These are phyloP conservation scores for Meleagris gallopavo DNA, from an alignment of 2,113 vertebrate genomes.

Conservation along the genomic window DNA sequence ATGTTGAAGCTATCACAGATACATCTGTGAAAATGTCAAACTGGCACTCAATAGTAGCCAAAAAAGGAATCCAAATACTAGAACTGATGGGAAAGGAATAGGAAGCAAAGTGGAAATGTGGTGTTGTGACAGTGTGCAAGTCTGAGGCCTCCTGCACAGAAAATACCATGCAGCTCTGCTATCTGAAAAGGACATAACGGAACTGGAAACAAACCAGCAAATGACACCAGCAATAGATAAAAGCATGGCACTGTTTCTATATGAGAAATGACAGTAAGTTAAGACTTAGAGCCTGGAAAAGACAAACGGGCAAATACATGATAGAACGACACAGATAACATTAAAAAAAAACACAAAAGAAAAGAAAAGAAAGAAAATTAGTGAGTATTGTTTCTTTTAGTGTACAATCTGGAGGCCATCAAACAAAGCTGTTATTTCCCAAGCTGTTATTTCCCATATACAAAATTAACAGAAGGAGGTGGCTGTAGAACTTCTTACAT, in stretches of 20 bases:
- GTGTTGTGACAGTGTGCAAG: neutral
- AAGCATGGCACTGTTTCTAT: neutral
- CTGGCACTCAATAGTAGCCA: neutral
- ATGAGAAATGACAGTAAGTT: neutral
- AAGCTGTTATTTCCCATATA: accelerated
- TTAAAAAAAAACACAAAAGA: neutral
- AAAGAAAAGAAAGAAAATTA: too few relatives aligned
- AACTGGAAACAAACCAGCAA: neutral
- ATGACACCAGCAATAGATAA: neutral
- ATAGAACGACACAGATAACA: neutral
- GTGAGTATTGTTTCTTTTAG: neutral
- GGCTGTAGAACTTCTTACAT: neutral
- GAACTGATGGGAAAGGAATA: neutral
- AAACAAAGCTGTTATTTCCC: accelerated
- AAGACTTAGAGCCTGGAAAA: neutral
- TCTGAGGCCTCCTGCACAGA: neutral
- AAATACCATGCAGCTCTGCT: neutral
- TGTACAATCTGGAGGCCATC: neutral
- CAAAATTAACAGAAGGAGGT: neutral
- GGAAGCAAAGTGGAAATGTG: neutral
- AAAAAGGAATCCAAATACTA: neutral
- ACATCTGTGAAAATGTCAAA: neutral
- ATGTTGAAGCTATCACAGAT: neutral
- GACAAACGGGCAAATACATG: neutral
- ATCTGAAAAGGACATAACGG: neutral